These are phyloP conservation scores for Diarsia mendica DNA, from an alignment of 2,888 invertebrate species.

Conservation along the genomic window DNA sequence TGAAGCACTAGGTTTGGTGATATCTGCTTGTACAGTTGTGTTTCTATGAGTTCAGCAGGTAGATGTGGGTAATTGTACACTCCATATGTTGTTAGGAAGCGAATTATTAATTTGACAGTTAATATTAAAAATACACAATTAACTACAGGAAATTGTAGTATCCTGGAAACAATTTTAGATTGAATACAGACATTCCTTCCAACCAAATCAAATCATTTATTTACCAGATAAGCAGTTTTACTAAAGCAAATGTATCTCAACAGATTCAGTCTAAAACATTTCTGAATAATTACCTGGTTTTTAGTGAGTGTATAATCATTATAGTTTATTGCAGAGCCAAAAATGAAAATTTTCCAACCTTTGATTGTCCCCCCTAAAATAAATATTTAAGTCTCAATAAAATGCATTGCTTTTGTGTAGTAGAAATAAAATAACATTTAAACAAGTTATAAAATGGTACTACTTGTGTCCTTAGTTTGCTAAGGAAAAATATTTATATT, in stretches of 20 bases:
- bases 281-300: slow-evolving; percentile 63
- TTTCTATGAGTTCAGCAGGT: slow-evolving; percentile 47
- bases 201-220: neutral
- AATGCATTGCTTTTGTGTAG: neutral
- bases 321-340: slow-evolving; percentile 20
- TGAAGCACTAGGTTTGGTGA: slow-evolving; percentile 68
- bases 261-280: neutral
- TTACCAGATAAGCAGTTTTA: neutral
- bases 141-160: slow-evolving; percentile 73
- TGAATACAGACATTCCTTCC: neutral
- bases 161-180: slow-evolving; percentile 55
- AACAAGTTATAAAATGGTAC: neutral
- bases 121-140: slow-evolving; percentile 65
- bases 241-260: neutral
- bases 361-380: neutral
- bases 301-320: slow-evolving; percentile 79
- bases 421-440: neutral
- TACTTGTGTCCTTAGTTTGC: neutral
- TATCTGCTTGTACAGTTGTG: slow-evolving; percentile 44
- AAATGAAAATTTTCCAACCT: neutral
- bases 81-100: slow-evolving; percentile 37
- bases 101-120: slow-evolving; percentile 42
- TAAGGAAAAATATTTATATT: neutral
- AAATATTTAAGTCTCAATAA: neutral
- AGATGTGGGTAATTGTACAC: slow-evolving; percentile 59